Percentiles rank a stretch among this genome's conserved stretches.
phyloP scores from a whole-genome alignment of 1,140 invertebrate species.

The Sitobion miscanthi region DNA sequence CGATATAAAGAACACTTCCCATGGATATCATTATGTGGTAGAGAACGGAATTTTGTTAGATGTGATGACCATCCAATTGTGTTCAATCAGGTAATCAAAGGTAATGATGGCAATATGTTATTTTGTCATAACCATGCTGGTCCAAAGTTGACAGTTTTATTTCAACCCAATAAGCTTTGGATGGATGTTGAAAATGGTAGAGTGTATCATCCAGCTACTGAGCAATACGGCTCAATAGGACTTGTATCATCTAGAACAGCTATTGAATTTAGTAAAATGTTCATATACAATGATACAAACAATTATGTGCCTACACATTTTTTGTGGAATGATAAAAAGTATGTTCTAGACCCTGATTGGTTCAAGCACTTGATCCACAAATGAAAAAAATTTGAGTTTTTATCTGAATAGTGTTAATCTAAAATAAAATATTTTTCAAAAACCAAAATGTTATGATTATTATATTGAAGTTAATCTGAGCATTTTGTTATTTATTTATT shows the following conservation, averaged over 20 bases:
- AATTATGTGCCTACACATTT: constrained; percentile 72
- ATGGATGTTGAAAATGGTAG: constrained; percentile 85
- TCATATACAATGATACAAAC: constrained; percentile 77
- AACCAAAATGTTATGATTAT: background rate
- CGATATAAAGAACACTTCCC: constrained; percentile 84
- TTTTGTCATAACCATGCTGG: constrained; percentile 82
- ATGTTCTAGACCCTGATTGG: constrained; percentile 67
- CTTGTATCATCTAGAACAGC: constrained; percentile 86
- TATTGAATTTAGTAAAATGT: constrained; percentile 85
- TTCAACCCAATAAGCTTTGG: constrained; percentile 82
- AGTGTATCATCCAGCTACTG: constrained; percentile 89
- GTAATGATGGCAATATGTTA: constrained; percentile 56
- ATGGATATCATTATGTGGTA: constrained; percentile 89
- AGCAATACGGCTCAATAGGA: constrained; percentile 78
- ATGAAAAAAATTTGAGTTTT: background rate
- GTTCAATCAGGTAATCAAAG: constrained; percentile 77
- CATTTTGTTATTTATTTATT: background rate
- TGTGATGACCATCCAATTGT: constrained; percentile 96
- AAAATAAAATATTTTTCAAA: background rate
- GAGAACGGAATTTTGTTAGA: constrained; percentile 88
- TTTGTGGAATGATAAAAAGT: constrained; percentile 68
- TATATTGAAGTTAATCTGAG: background rate
- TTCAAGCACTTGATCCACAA: constrained; percentile 52
- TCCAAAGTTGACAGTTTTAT: constrained; percentile 71
- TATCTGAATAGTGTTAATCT: background rate